These are phyloP conservation scores for Pipistrellus pygmaeus DNA, from an alignment of 2,797 vertebrate genomes.

Conservation along the genomic window DNA sequence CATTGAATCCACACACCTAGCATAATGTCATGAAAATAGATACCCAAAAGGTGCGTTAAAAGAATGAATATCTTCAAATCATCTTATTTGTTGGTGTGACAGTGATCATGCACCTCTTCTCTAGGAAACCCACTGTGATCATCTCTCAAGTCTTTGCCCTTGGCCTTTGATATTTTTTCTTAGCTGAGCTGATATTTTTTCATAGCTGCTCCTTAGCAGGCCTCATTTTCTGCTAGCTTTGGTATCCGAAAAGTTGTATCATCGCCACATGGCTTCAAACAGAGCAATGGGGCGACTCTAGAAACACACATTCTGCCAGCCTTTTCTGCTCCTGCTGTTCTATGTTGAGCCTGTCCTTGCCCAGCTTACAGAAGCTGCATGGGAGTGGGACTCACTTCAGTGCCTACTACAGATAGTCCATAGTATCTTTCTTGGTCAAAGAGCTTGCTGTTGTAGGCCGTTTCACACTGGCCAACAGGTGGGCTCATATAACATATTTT, in stretches of 20 bases:
- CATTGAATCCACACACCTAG: background rate
- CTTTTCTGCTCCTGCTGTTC: background rate
- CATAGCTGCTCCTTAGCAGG: background rate
- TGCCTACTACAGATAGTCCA: background rate
- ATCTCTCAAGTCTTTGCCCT: background rate
- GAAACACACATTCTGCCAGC: background rate
- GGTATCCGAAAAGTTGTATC: background rate
- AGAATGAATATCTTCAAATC: background rate
- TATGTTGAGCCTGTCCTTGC: background rate
- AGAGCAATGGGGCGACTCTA: background rate
- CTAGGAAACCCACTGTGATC: background rate
- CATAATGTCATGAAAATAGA: background rate
- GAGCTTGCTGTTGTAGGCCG: background rate
- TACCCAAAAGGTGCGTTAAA: background rate
- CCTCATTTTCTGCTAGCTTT: background rate
- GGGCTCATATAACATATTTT: background rate
- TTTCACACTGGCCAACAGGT: background rate
- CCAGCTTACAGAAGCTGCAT: background rate
- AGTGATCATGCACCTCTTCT: background rate
- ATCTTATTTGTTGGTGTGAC: background rate
- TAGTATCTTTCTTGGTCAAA: background rate
- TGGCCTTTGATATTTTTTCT: background rate
- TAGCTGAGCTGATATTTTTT: slow-evolving; percentile 4
- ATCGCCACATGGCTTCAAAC: background rate
- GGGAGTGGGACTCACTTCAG: rapidly evolving